These are phyloP conservation scores for Taurulus bubalis DNA, from an alignment of 2,113 vertebrate genomes.

Conservation along the genomic window DNA sequence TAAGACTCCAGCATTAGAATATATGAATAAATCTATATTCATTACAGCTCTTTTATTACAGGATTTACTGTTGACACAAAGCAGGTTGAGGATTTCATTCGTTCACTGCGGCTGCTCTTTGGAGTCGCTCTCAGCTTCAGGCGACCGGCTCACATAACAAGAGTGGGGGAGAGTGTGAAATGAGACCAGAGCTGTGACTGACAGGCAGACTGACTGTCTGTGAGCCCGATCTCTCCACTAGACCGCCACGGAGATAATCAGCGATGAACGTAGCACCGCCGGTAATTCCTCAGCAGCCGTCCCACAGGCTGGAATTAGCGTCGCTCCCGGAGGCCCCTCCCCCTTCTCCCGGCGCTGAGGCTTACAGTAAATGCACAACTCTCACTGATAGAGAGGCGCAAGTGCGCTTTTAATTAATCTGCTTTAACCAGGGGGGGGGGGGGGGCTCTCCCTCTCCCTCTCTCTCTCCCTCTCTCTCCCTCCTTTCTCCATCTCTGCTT, in stretches of 20 bases:
- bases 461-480: too few relatives aligned
- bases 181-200: conserved; percentile 34
- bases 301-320: conserved; percentile 71
- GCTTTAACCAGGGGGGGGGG: conserved; percentile 65
- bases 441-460: too few relatives aligned
- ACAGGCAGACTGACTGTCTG: conserved; percentile 36
- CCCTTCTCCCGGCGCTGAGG: conserved; percentile 44
- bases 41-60: conserved; percentile 20
- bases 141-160: conserved; percentile 20
- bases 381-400: conserved; percentile 60
- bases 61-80: conserved; percentile 20
- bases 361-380: conserved; percentile 74
- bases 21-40: conserved; percentile 3
- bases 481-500: too few relatives aligned
- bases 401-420: conserved; percentile 79
- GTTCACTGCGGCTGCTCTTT: too few relatives aligned
- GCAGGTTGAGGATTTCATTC: conserved; percentile 35
- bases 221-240: conserved; percentile 32
- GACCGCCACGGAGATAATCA: conserved; percentile 60
- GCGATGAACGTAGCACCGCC: conserved; percentile 26
- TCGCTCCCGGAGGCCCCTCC: conserved; percentile 51
- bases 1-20: background rate
- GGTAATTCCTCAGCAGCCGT: conserved; percentile 54
- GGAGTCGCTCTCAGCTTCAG: background rate
- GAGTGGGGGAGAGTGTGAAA: too few relatives aligned